Evolutionary conservation across 2,888 invertebrate genomes (phyloP), one percentile per base, ranked within the genome.

Genomic region (Melanargia galathea): DNA sequence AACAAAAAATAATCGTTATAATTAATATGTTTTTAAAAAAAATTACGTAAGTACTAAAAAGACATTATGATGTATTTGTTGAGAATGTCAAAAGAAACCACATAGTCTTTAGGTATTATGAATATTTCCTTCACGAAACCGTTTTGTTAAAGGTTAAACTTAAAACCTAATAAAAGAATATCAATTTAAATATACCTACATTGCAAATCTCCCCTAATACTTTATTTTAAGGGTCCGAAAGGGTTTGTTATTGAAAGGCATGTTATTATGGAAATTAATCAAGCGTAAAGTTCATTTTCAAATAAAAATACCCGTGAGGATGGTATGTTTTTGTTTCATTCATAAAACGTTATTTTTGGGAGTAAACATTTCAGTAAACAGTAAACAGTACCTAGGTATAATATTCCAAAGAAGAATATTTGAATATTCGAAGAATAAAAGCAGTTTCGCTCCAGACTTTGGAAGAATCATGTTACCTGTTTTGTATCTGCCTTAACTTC

Each of bases 191-290:
- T 77, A n/a, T n/a, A n/a, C n/a, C 77, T 74, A 77, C 65, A 64
- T 62, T 68, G 67, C 71, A n/a, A 72, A 75, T 75, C 77, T 75
- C 81, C 79, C 74, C 75, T 64, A 76, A 79, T 79, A 79, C 75
- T 79, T 79, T 78, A 80, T 83, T 80, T 71, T 78, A 73, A 76
- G 75, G 77, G 76, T 71, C 51, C 24, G 74, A 68, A 71, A 73
- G 70, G 82, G 80, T 81, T 78, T 81, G 81, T 80, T 83, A 83
- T 84, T 84, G 82, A 83, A 81, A 82, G 82, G 79, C 63, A 73
- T n/a, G n/a, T 33, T 71, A 79, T 83, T 78, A 72, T 72, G 71
- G 68, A 70, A 76, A 70, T 78, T 80, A 85, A 81, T 81, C 77
- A 74, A 74, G 76, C 75, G 73, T 78, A 75, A 78, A 70, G 74